Conservation (phyloP, 2,797 vertebrate genomes). For the Perodicticus potto region DNA sequence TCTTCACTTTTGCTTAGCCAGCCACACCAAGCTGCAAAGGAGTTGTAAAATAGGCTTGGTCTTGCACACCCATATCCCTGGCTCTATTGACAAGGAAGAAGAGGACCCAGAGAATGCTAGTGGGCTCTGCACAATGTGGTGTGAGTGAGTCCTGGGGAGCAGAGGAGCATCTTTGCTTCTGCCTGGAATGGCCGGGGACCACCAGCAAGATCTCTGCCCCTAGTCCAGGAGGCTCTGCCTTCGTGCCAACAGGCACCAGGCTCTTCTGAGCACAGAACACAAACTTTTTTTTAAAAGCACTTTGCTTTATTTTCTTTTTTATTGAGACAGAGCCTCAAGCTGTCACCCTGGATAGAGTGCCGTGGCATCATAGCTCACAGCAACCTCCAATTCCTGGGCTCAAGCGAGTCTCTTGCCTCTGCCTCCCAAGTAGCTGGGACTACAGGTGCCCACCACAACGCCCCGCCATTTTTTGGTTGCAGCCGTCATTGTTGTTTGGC, state of each 20-base stretch:
- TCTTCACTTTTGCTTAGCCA: background rate
- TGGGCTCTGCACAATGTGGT: background rate
- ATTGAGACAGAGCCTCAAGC: too few species aligned
- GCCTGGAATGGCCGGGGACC: background rate
- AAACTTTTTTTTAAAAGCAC: background rate
- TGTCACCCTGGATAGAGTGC: too few species aligned
- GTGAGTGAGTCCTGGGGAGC: background rate
- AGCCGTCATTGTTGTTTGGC: too few species aligned
- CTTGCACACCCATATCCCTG: background rate
- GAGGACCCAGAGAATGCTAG: background rate
- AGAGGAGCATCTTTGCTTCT: background rate
- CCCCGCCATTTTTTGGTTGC: too few species aligned
- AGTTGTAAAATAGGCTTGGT: too few species aligned
- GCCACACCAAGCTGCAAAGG: background rate
- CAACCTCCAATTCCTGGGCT: too few species aligned
- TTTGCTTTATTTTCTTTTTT: background rate
- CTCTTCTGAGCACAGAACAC: background rate
- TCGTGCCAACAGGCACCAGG: background rate
- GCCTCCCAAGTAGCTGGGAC: too few species aligned
- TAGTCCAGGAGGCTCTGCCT: background rate
- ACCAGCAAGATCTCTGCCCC: background rate
- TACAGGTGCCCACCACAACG: too few species aligned
- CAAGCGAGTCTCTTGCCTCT: too few species aligned
- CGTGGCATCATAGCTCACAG: too few species aligned
- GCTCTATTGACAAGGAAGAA: background rate